These are phyloP conservation scores for Sitobion miscanthi DNA, from an alignment of 1,140 invertebrate species.

Conservation along the genomic window DNA sequence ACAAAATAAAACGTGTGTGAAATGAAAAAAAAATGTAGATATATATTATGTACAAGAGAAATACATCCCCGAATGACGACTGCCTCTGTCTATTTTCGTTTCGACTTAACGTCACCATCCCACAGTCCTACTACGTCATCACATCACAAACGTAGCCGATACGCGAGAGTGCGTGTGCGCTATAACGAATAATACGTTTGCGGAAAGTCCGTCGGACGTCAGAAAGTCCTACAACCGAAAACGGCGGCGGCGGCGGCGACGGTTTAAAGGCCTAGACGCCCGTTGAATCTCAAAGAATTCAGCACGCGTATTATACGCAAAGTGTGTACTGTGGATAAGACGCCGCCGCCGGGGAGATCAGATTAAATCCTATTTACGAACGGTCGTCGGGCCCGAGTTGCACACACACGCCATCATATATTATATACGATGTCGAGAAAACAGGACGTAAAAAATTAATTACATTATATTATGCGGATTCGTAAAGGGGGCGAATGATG, in stretches of 20 bases:
- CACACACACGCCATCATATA: neutral
- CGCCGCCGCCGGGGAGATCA: neutral
- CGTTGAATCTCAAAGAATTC: neutral
- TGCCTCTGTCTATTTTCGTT: neutral
- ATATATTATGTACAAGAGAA: neutral
- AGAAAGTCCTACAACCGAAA: neutral
- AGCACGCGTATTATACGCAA: no score
- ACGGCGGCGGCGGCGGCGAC: neutral
- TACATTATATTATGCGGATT: constrained; percentile 19
- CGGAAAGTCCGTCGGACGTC: neutral
- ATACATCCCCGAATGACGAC: neutral
- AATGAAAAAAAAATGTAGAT: neutral
- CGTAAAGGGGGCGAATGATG: neutral
- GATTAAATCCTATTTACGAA: neutral
- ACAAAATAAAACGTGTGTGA: constrained; percentile 38
- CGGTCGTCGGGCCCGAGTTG: neutral
- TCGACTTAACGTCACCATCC: neutral
- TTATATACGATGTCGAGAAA: neutral
- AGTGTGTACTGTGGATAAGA: neutral
- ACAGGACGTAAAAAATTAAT: constrained; percentile 32
- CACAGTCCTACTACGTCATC: no score
- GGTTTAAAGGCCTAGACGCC: neutral
- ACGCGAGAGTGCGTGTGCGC: no score
- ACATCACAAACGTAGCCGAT: neutral
- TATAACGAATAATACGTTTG: no score